phyloP scores from a whole-genome alignment of 2,888 invertebrate species.

The Andrena camellia region DNA sequence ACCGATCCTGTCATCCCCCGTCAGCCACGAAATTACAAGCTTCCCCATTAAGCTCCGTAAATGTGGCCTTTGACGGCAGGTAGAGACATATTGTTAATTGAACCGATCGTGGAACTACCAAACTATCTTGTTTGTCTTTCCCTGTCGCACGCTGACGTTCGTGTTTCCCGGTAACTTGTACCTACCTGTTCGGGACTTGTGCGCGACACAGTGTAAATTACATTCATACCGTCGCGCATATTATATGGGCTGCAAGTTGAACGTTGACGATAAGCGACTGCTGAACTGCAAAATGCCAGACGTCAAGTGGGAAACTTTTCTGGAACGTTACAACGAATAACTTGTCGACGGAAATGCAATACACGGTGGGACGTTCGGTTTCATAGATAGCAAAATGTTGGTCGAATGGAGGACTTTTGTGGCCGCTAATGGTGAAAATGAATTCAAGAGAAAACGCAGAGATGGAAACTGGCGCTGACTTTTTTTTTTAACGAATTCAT shows the following conservation, averaged over 20 bases:
- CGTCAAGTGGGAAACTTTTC: neutral
- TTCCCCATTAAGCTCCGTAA: neutral
- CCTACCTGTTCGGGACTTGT: constrained; percentile 14
- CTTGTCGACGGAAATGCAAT: neutral
- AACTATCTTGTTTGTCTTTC: constrained; percentile 49
- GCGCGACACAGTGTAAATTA: constrained; percentile 21
- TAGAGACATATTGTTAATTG: constrained; percentile 40
- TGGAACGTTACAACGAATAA: neutral
- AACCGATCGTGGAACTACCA: constrained; percentile 41
- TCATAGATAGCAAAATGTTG: neutral
- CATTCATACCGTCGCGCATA: constrained; percentile 17
- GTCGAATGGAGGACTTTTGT: too few relatives aligned
- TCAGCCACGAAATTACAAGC: constrained; percentile 2
- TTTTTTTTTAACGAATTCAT: too few relatives aligned
- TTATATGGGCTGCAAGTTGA: constrained; percentile 18
- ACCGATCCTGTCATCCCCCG: neutral
- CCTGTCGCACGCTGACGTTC: constrained; percentile 9
- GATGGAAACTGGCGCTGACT: too few relatives aligned
- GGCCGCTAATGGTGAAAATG: too few relatives aligned
- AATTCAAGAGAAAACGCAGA: too few relatives aligned
- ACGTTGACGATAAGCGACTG: constrained; percentile 6
- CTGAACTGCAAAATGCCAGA: neutral
- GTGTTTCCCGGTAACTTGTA: constrained; percentile 32
- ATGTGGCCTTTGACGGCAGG: constrained; percentile 36
- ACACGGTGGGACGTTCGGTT: neutral